Base-by-base conservation (phyloP, 2,797 vertebrate species). In the Gymnopithys bicolor region DNA sequence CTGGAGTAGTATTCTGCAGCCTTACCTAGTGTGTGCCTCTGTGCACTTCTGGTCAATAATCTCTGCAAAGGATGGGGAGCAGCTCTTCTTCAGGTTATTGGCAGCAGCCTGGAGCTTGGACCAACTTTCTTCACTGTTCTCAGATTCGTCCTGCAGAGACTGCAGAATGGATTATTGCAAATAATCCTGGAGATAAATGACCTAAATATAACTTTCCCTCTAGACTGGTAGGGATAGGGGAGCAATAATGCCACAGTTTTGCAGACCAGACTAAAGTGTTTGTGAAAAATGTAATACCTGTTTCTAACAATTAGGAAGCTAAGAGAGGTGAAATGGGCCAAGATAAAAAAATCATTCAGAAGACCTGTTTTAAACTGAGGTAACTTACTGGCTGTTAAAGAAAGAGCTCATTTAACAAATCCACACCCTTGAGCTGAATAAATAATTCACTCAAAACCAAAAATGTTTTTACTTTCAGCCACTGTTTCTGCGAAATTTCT, bases 91-190 rank as follows among this genome's bases (percentile, higher is more conserved):
- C 86, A 98, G 95, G 63, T 92, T 96, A 66, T 45, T 71, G 58
- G 94, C 87, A 91, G 97, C 95, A 75, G 88, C 82, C 77, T 89
- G 94, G 62, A 98, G 95, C 64, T 94, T 96, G 71, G 92, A 96
- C 98, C 98, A 99, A 2, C 93, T 96, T 17, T 93, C 92, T 78
- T 98, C 98, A 27, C 77, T 95, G 63, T 64, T 96, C 87, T 98
- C 97, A 0, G 95, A 95, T 91, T 98, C 98, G 10, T 98, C 96
- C 16, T 97, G 98, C 84, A 99, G 97, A 89, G 90, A 86, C 99
- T 99, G 64, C 49, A 92, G 43, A 89, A 90, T n/a, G 74, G 25
- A 85, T 74, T 21, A 82, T 5, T 37, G 55, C 23, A n/a, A 63
- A 78, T 58, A 84, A 46, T 45, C 91, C 41, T 64, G 49, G 41